Percentiles rank a stretch among this genome's conserved stretches.
Evolutionary conservation across 2,113 vertebrate species (phyloP).

Genomic region (Ibidorhyncha struthersii): DNA sequence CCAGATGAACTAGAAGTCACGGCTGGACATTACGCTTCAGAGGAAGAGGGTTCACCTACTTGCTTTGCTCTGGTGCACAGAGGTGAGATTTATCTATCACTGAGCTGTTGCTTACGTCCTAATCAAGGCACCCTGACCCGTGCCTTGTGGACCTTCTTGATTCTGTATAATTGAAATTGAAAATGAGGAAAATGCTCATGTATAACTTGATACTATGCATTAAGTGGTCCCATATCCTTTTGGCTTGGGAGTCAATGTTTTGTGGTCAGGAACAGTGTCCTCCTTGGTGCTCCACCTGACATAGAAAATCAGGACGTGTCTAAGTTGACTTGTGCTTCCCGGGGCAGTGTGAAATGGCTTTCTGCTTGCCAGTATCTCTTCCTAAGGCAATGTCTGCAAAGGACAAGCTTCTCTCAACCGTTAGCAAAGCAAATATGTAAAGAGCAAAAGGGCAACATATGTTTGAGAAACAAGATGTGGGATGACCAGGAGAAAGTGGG

Average conservation of each 20-base stretch:
- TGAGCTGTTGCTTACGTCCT: background rate
- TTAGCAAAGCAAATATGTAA: slow-evolving; percentile 23
- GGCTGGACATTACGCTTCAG: background rate
- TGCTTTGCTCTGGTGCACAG: rapidly evolving
- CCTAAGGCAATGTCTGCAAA: slow-evolving; percentile 29
- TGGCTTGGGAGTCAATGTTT: background rate
- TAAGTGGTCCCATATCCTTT: background rate
- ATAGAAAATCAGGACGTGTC: background rate
- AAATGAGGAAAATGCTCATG: background rate
- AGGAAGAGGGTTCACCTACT: background rate
- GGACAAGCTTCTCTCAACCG: background rate
- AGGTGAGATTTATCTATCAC: background rate
- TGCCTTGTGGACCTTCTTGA: background rate
- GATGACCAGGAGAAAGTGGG: slow-evolving; percentile 1
- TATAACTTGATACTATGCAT: background rate
- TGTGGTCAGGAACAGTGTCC: background rate
- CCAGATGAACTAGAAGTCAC: background rate
- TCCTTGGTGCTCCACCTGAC: background rate
- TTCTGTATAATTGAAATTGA: background rate
- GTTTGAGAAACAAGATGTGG: slow-evolving; percentile 18
- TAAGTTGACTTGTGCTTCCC: background rate
- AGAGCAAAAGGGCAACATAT: background rate
- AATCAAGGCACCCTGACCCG: background rate
- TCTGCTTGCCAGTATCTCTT: background rate
- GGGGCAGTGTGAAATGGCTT: background rate